Evolutionary conservation across 2,797 vertebrate genomes (phyloP).

Genomic region (Chelonia mydas): DNA sequence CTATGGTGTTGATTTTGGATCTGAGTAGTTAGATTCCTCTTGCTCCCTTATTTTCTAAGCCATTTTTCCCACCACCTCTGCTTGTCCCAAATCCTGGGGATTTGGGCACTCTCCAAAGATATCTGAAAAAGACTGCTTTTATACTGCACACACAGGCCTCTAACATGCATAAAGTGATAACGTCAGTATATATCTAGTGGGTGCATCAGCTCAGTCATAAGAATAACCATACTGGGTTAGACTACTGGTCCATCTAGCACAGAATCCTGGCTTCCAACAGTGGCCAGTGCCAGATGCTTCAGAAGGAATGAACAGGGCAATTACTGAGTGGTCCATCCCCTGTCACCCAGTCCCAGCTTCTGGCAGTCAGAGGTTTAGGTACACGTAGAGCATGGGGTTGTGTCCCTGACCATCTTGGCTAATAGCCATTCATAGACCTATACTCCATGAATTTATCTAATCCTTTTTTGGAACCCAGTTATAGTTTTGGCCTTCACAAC

Average conservation of each 20-base stretch:
- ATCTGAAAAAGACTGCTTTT: background rate
- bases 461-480: no score
- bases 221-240: background rate
- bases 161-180: background rate
- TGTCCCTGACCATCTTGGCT: no score
- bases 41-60: background rate
- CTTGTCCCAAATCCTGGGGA: background rate
- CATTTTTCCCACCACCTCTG: background rate
- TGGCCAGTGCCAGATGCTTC: background rate
- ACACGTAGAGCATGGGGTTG: no score
- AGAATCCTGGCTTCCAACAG: background rate
- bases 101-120: background rate
- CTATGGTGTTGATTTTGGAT: background rate
- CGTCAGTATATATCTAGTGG: background rate
- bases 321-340: no score
- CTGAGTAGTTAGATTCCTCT: background rate
- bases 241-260: background rate
- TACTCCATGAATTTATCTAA: no score
- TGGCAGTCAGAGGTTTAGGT: no score
- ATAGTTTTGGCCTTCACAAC: no score
- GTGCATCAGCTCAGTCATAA: background rate
- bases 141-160: background rate
- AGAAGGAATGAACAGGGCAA: background rate
- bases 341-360: no score
- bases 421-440: no score